Evolutionary conservation across 2,113 vertebrate genomes (phyloP).

Genomic region (Bungarus multicinctus): DNA sequence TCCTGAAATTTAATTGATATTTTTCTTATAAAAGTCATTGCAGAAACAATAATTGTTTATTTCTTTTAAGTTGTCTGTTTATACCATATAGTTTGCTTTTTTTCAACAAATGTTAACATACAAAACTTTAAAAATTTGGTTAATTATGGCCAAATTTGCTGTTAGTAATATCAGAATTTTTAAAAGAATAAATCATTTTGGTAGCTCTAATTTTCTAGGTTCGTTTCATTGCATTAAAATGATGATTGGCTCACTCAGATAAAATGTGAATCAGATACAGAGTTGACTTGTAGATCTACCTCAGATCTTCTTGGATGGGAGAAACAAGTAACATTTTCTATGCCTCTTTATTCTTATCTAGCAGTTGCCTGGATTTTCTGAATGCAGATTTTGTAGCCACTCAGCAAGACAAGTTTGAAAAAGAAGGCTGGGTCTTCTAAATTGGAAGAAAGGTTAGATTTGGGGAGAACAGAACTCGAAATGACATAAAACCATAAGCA

Average conservation of each 20-base stretch:
- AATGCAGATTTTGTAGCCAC: not conserved
- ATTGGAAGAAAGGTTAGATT: not conserved
- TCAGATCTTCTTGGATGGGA: not conserved
- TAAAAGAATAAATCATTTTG: not conserved
- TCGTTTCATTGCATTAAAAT: not conserved
- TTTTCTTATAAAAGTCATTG: not conserved
- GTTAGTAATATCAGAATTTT: not conserved
- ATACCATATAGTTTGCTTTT: not conserved
- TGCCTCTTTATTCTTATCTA: not conserved
- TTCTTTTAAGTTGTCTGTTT: not conserved
- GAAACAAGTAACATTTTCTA: not conserved
- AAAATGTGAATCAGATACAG: not conserved
- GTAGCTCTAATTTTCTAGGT: not conserved
- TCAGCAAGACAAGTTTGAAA: not conserved
- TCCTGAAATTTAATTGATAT: not conserved
- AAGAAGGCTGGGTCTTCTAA: not conserved
- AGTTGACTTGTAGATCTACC: not conserved
- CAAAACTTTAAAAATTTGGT: not conserved
- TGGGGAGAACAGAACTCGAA: not conserved
- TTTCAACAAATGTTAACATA: not conserved
- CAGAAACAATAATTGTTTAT: not conserved
- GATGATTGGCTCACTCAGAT: not conserved
- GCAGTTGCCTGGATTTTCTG: not conserved
- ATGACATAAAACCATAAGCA: not conserved
- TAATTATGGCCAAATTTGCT: not conserved